These are phyloP conservation scores for Azorinus chamasolen DNA, from an alignment of 2,888 invertebrate species.

Conservation along the genomic window DNA sequence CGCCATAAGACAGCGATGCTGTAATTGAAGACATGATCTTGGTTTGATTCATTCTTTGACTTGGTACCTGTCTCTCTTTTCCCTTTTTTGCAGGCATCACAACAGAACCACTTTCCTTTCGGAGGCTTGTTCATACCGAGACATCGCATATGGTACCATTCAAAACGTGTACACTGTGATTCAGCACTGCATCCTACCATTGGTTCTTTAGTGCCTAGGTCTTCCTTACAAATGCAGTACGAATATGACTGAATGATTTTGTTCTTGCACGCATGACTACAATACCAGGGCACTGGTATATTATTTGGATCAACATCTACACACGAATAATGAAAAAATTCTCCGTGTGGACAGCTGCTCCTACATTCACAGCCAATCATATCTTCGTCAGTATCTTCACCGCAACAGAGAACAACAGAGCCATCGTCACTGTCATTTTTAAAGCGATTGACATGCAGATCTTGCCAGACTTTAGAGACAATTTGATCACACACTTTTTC, in stretches of 20 bases:
- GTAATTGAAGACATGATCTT: slow-evolving; percentile 27
- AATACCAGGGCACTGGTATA: too few species aligned
- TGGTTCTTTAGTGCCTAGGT: slow-evolving; percentile 41
- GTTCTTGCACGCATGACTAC: too few species aligned
- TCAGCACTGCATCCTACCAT: slow-evolving; percentile 58
- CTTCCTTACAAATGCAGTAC: slow-evolving; percentile 43
- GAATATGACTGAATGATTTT: not conserved
- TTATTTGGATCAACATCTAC: too few species aligned
- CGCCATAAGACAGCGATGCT: slow-evolving; percentile 46
- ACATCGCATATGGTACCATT: slow-evolving; percentile 57
- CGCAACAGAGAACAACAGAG: slow-evolving; percentile 18
- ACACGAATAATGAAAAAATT: slow-evolving; percentile 16
- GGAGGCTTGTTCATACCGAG: slow-evolving; percentile 42
- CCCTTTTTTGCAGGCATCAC: slow-evolving; percentile 24
- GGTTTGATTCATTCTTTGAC: slow-evolving; percentile 27
- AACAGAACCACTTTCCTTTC: slow-evolving; percentile 49
- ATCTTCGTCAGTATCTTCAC: slow-evolving; percentile 26
- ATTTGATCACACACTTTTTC: not conserved
- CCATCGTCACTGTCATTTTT: not conserved
- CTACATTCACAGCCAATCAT: slow-evolving; percentile 31
- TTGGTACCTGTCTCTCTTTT: slow-evolving; percentile 45
- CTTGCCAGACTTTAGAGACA: slow-evolving; percentile 18
- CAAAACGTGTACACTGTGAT: slow-evolving; percentile 26
- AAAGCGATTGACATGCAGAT: slow-evolving; percentile 24
- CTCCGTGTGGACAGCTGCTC: slow-evolving; percentile 27